phyloP scores from a whole-genome alignment of 2,888 invertebrate genomes.

The Mallateleia sp. region DNA sequence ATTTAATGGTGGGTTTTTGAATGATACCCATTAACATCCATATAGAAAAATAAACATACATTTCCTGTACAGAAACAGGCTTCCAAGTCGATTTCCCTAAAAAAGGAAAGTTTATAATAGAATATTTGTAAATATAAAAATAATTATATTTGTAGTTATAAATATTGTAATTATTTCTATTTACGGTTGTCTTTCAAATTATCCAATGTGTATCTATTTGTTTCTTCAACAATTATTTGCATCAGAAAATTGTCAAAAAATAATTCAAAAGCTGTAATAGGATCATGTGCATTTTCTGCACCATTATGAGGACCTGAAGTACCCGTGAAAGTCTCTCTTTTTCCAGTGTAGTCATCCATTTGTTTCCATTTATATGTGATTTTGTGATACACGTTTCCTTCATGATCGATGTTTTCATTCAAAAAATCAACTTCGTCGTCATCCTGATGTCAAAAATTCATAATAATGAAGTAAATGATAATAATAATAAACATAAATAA shows the following conservation, averaged over 20 bases:
- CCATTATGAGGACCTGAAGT: constrained; percentile 40
- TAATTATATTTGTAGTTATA: constrained; percentile 22
- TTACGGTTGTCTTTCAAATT: constrained; percentile 25
- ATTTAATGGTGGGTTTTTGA: constrained; percentile 48
- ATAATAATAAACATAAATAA: too few relatives aligned
- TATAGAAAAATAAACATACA: constrained; percentile 36
- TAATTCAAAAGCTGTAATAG: constrained; percentile 35
- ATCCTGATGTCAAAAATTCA: constrained; percentile 19
- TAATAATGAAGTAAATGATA: too few relatives aligned
- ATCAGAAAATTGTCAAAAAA: constrained; percentile 41
- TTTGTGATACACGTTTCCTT: constrained; percentile 30
- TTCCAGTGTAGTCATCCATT: constrained; percentile 18
- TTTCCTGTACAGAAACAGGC: constrained; percentile 23
- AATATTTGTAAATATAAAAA: constrained; percentile 19
- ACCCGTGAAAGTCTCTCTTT: constrained; percentile 25
- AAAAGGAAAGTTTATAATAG: constrained; percentile 11
- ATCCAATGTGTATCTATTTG: constrained; percentile 24
- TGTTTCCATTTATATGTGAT: constrained; percentile 30
- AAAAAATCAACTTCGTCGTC: constrained; percentile 31
- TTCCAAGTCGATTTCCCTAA: constrained; percentile 28
- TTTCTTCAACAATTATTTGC: constrained; percentile 40
- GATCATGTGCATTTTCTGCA: constrained; percentile 31
- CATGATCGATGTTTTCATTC: constrained; percentile 1
- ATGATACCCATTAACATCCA: constrained; percentile 30
- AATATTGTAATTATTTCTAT: constrained; percentile 4